A percentile compares a stretch with the other conserved stretches of the same genome.
Evolutionary conservation across 2,797 vertebrate species (phyloP).

Genomic region (Tapera naevia): DNA sequence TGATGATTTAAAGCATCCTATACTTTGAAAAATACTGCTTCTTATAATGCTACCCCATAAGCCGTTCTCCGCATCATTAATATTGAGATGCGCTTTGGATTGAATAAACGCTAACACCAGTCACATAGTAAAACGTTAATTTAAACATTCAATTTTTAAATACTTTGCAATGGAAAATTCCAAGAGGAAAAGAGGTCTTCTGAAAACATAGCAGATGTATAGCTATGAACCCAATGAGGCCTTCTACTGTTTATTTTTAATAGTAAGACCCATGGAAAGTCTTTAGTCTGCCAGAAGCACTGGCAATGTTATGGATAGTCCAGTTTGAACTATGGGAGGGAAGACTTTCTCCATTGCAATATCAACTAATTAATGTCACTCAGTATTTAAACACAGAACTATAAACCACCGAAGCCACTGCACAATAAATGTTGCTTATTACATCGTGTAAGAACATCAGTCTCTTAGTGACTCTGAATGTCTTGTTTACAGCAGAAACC

Average conservation of each 20-base stretch:
- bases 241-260: not conserved
- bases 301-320: not conserved
- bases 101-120: not conserved
- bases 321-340: not conserved
- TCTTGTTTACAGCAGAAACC: not conserved
- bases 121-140: not conserved
- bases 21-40: not conserved
- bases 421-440: not conserved
- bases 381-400: constrained; percentile 5
- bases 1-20: not conserved
- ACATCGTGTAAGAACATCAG: not conserved
- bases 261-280: not conserved
- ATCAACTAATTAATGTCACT: constrained; percentile 9
- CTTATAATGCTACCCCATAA: not conserved
- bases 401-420: not conserved
- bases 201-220: not conserved
- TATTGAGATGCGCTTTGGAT: not conserved
- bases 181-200: not conserved
- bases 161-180: not conserved
- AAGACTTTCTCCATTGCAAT: not conserved
- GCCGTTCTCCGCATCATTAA: not conserved
- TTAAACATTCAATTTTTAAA: not conserved
- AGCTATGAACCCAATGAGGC: not conserved
- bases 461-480: not conserved
- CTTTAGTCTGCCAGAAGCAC: not conserved